Base-by-base conservation (phyloP, 1,140 invertebrate genomes). In the Teleogryllus occipitalis region DNA sequence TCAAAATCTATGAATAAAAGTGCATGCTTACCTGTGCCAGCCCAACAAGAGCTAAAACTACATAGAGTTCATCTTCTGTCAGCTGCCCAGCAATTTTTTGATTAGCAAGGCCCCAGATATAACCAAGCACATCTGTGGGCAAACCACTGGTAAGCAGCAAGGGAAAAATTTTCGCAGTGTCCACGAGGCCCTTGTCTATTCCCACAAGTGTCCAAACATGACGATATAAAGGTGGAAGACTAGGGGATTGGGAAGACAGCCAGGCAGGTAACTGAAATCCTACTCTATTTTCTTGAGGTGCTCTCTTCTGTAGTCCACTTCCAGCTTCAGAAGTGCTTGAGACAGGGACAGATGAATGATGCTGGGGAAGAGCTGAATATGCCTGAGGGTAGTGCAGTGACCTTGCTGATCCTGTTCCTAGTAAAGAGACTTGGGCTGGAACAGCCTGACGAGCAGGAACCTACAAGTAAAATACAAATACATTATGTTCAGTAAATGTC, bases 41-140 rank as follows among this genome's bases (percentile, higher is more conserved):
- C 18, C 90, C 90, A 46, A 92, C 89, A 8, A 93, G 83, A 21
- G 90, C 90, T 74, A 92, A 84, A 46, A 90, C 85, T 7, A 90
- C 84, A 82, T 90, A 91, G 7, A 92, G 84, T 82, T 92, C 91
- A 81, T 89, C 85, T 80, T 89, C 88, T 0, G 87, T 89, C n/a
- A 92, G 85, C 74, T 89, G 86, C 8, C 91, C 91, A 21, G 90
- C 88, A 47, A 88, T 88, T 47, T 87, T 89, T 80, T 88, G 86
- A 84, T 92, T 92, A 4, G 89, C 89, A 81, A 92, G 82, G 54
- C 87, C 88, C 91, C 91, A 93, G 75, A 93, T 89, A 79, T 89
- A 88, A 18, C 91, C 91, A 7, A 92, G 85, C 22, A 88, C 84
- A 81, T 91, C 88, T 4, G 89, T 89, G 0, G 89, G 84, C 47